phyloP scores from a whole-genome alignment of 2,888 invertebrate genomes.

The Idaea straminata region DNA sequence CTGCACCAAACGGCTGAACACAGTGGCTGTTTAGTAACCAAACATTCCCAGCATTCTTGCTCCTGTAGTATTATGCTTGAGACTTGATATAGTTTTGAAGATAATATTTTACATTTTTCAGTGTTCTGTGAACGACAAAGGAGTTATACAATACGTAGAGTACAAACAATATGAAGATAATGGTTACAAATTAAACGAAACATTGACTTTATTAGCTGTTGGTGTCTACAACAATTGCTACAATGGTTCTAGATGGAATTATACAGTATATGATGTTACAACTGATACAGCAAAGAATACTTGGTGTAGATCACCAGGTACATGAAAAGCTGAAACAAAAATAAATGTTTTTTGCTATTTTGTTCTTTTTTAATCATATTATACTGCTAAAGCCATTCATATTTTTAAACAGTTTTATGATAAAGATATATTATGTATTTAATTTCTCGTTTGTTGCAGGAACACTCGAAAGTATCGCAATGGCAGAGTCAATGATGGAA shows the following conservation, averaged over 20 bases:
- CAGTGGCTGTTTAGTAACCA: too few species aligned
- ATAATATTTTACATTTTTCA: conserved; percentile 17
- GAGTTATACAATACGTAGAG: conserved; percentile 72
- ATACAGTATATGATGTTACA: conserved; percentile 33
- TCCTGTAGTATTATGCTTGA: too few species aligned
- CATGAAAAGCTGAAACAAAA: not conserved
- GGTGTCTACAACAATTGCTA: conserved; percentile 42
- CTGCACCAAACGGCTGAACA: too few species aligned
- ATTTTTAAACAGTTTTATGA: too few species aligned
- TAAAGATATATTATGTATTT: too few species aligned
- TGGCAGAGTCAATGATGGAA: conserved; percentile 82
- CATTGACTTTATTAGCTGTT: conserved; percentile 27
- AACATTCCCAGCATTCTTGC: too few species aligned
- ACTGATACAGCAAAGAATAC: conserved; percentile 49
- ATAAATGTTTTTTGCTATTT: not conserved
- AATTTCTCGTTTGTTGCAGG: conserved; percentile 39
- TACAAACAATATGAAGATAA: conserved; percentile 66
- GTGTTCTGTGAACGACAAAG: conserved; percentile 54
- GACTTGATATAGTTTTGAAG: too few species aligned
- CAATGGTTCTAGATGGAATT: conserved; percentile 39
- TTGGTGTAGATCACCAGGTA: conserved; percentile 50
- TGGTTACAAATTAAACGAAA: conserved; percentile 53
- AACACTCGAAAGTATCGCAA: conserved; percentile 74
- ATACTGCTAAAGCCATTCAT: too few species aligned
- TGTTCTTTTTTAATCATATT: not conserved